Percentiles rank a stretch among this genome's conserved stretches.
Conservation (phyloP, 1,140 invertebrate species). For the Heliothis subflexa region DNA sequence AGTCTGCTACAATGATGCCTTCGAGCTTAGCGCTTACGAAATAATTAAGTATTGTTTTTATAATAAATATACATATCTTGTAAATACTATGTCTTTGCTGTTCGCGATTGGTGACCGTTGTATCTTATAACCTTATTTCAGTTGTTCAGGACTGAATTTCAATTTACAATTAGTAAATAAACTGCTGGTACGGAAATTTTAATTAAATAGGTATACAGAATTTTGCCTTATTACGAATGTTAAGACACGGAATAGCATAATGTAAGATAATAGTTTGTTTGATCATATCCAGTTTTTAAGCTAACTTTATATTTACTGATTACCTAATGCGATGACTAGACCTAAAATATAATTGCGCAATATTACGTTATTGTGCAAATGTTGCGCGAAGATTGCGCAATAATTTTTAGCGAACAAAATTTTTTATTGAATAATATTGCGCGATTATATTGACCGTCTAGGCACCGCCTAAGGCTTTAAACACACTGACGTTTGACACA, state of each 20-base stretch:
- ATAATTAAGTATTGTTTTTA: conserved; percentile 59
- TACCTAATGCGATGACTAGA: too few relatives aligned
- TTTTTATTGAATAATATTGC: too few relatives aligned
- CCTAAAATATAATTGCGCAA: too few relatives aligned
- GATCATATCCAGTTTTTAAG: conserved; percentile 1
- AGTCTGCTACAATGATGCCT: conserved; percentile 61
- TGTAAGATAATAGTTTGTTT: conserved; percentile 25
- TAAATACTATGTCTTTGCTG: conserved; percentile 61
- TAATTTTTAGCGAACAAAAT: too few relatives aligned
- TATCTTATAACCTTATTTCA: conserved; percentile 1
- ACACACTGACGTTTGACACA: too few relatives aligned
- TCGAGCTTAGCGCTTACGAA: conserved; percentile 45
- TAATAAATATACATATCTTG: conserved; percentile 69
- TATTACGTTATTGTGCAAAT: too few relatives aligned
- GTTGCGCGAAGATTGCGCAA: too few relatives aligned
- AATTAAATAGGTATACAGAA: conserved; percentile 17
- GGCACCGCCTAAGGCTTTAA: too few relatives aligned
- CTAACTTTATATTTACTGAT: neutral
- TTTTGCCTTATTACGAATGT: conserved; percentile 39
- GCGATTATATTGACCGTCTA: too few relatives aligned
- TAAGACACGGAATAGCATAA: conserved; percentile 35
- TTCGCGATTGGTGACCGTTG: conserved; percentile 31
- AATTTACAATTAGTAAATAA: too few relatives aligned
- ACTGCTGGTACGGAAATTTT: neutral
- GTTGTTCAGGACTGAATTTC: neutral